Evolutionary conservation across 2,797 vertebrate species (phyloP), one percentile per base, ranked within the genome.

Genomic region (Sebastes hubbsi): DNA sequence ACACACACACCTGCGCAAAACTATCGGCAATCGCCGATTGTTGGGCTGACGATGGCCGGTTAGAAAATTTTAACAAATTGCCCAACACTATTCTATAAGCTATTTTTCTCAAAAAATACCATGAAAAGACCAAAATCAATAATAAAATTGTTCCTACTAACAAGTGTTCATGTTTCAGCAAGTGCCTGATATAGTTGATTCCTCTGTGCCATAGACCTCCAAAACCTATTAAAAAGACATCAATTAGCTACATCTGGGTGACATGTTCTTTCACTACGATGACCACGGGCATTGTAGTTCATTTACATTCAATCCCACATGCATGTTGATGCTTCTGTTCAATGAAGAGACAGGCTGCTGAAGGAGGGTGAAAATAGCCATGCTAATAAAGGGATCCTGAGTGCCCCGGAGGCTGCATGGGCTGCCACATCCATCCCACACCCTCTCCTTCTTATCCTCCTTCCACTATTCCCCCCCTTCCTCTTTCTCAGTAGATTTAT

Each of bases 321-420:
- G 42, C 46, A 75, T 76, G 72, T 72, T 27, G 72, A 77, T 78
- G 72, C 62, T 59, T 67, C 61, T 60, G 70, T 68, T 88, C 78
- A 77, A 83, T 82, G 75, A 84, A 61, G 12, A 76, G 75, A 77
- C 52, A 67, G 75, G 77, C 77, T n/a, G 69, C 38, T 79, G 74
- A 87, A 83, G 66, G 77, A 79, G 81, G 80, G 84, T 46, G 80
- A 85, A 90, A 92, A 89, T 84, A 89, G 83, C 82, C 87, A 29
- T 34, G 81, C 86, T 91, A 87, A 91, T 89, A 92, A 93, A 92
- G 80, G 91, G 72, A 91, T 83, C 65, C 82, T 85, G 77, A 90
- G 85, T 87, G 86, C 61, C 90, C 94, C 93, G 64, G 82, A 89
- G 90, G 93, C 85, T 85, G 71, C 72, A 76, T 63, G 20, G 64